phyloP scores from a whole-genome alignment of 2,888 invertebrate genomes.

The Drosophila bunnanda region DNA sequence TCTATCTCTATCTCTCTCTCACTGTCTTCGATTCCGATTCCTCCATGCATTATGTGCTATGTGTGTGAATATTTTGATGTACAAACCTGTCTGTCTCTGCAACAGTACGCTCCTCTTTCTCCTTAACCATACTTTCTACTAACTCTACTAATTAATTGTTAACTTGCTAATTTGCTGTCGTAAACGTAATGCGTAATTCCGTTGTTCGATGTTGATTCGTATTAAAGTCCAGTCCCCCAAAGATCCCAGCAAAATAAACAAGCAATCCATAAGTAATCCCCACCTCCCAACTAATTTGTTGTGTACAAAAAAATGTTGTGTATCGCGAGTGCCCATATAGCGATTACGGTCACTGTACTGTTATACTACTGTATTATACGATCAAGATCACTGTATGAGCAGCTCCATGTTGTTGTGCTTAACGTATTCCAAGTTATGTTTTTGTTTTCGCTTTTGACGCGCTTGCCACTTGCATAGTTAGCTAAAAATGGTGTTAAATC shows the following conservation, averaged over 20 bases:
- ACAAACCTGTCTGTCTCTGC: constrained; percentile 60
- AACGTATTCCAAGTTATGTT: constrained; percentile 69
- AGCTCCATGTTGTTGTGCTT: constrained; percentile 71
- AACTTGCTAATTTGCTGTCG: constrained; percentile 73
- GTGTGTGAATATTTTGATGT: constrained; percentile 45
- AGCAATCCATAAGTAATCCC: constrained; percentile 32
- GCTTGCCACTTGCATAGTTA: constrained; percentile 30
- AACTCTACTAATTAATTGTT: constrained; percentile 35
- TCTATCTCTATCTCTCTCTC: constrained; percentile 37
- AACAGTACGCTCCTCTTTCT: constrained; percentile 61
- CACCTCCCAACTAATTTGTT: constrained; percentile 31
- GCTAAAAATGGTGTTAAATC: constrained; percentile 15
- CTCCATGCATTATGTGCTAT: constrained; percentile 31
- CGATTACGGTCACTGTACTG: constrained; percentile 8
- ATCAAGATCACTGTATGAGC: constrained; percentile 43
- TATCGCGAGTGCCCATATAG: constrained; percentile 33
- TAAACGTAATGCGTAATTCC: constrained; percentile 56
- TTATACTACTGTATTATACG: constrained; percentile 14
- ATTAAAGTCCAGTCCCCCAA: constrained; percentile 20
- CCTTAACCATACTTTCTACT: constrained; percentile 53
- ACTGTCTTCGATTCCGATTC: constrained; percentile 6
- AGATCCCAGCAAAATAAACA: constrained; percentile 30
- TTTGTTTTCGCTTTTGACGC: constrained; percentile 41
- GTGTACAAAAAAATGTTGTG: constrained; percentile 36
- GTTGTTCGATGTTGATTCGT: constrained; percentile 68